Base-by-base conservation (phyloP, 2,888 invertebrate genomes). In the Phoenoteleia sp. region DNA sequence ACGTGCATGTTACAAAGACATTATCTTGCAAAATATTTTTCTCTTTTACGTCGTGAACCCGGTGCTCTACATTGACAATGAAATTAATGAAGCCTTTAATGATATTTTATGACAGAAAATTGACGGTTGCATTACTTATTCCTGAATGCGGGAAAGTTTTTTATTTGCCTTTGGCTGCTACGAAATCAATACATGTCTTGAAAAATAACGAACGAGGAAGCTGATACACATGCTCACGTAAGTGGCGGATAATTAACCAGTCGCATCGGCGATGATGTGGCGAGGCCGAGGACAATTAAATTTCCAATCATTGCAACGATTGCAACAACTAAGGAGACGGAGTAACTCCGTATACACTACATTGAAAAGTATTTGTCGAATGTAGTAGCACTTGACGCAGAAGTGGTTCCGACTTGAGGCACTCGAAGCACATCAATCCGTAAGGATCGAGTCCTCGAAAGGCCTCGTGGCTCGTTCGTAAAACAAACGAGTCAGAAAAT, bases 1-100 rank as follows among this genome's bases (percentile, higher is more conserved):
- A 66, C 72, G 76, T 83, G 85, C 85, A 86, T 86, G 85, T 82
- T 85, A 71, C 81, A 76, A 52, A 72, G 85, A 82, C 85, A 85
- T 85, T 85, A 82, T 80, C 72, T 76, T 23, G 56, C 60, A 36
- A 21, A 25, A 33, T 82, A 49, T 81, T 76, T 80, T 62, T 67
- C 56, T 80, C 62, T 81, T 81, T 71, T 45, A 23, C 36, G 45
- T 62, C 17, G 27, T 77, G 11, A 62, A 13, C 17, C 71, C 66
- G 45, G 54, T 69, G 23, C 67, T 45, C 64, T 71, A 64, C 80
- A 80, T 80, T 71, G 75, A 76, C 80, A 84, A 67, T 72, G 49
- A 72, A 81, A 69, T 69, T 75, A 75, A 58, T 66, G 81, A 81
- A 75, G 72, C 66, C 71, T 58, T 76, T 72, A 82, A 82, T 85